Evolutionary conservation across 2,888 invertebrate species (phyloP), one percentile per base, ranked within the genome.

Genomic region (Amphipyra berbera): DNA sequence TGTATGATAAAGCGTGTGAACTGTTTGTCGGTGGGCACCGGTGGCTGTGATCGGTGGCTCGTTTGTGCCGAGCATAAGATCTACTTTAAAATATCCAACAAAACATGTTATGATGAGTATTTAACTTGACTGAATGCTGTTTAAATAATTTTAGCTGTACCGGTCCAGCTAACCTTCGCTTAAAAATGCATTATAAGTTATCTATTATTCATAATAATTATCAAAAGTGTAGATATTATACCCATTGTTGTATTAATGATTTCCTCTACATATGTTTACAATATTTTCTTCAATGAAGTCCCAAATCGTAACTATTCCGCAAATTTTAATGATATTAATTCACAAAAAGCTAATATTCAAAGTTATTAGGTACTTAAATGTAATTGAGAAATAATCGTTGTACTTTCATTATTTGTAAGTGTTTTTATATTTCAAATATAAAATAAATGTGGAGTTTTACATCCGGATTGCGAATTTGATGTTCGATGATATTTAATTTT

Each of bases 191-290:
- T 63, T 21, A 38, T 47, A 35, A 10, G 13, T 61, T 64, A 55
- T 66, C 50, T 68, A 62, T 62, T 70, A 72, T 68, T 74, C 59
- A 53, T 70, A 70, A 68, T 76, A 64, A 65, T 55, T 64, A 71
- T 74, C 46, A 56, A 72, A 63, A 76, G 55, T 72, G 53, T 81
- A 79, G 75, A 73, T 78, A 79, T 65, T 58, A 73, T 62, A 68
- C 35, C 35, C 76, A 77, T 78, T 82, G 70, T 80, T 79, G 55
- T 79, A 78, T 69, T 30, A 68, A 69, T 81, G 54, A 78, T 82
- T 82, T 81, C 65, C 48, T 73, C 44, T 73, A 49, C 53, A 59
- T 48, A 55, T 56, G 60, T 73, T 73, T 27, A 57, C 37, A 53
- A 61, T 57, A 61, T 61, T 73, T 64, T 61, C 70, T 76, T 73